Evolutionary conservation across 2,888 invertebrate genomes (phyloP).

Genomic region (Drosophila colorata): DNA sequence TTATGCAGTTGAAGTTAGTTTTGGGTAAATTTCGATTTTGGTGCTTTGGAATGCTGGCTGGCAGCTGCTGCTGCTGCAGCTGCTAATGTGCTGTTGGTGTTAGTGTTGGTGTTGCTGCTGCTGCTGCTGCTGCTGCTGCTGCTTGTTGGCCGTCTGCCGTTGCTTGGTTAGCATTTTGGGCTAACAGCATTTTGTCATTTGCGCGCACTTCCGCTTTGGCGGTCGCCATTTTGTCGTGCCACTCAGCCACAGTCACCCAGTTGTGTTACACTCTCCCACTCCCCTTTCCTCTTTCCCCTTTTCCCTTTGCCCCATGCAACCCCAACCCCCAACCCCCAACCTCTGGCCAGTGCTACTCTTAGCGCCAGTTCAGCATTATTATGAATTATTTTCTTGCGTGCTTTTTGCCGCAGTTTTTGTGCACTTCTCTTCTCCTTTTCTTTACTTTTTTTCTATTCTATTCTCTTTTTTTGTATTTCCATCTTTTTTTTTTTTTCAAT

Average conservation of each 20-base stretch:
- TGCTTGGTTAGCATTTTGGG: constrained; percentile 31
- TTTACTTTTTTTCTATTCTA: constrained; percentile 4
- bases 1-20: constrained; percentile 50
- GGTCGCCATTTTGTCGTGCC: constrained; percentile 55
- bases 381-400: constrained; percentile 67
- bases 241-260: constrained; percentile 49
- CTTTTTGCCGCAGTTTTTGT: constrained; percentile 47
- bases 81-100: neutral
- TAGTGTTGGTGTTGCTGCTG: neutral
- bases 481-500: constrained; percentile 57
- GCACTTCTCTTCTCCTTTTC: constrained; percentile 16
- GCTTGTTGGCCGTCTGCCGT: constrained; percentile 7
- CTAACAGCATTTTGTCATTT: constrained; percentile 61
- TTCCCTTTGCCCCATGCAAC: neutral
- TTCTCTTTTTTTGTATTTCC: constrained; percentile 22
- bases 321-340: too few species aligned
- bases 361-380: constrained; percentile 52
- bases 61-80: neutral
- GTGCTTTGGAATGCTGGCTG: neutral
- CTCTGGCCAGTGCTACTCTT: neutral
- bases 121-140: neutral
- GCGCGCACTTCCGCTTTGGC: constrained; percentile 54
- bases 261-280: neutral
- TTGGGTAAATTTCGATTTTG: constrained; percentile 16
- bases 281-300: neutral